phyloP scores from a whole-genome alignment of 2,888 invertebrate genomes.

The Zaprionus lineosus region DNA sequence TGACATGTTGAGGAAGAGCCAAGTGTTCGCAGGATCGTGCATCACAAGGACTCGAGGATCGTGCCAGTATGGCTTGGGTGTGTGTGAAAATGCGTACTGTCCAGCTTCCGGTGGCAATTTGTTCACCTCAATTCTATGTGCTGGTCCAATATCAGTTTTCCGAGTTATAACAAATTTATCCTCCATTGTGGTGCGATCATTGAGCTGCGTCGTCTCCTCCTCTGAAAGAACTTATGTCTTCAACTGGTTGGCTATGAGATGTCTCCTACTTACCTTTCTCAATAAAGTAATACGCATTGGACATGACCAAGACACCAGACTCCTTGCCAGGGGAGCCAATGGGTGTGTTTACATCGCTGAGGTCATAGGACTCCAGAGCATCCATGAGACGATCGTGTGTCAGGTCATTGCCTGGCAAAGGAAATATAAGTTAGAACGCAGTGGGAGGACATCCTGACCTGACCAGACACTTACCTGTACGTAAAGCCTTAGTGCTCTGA shows the following conservation, averaged over 20 bases:
- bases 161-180: constrained; percentile 80
- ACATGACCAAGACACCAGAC: constrained; percentile 81
- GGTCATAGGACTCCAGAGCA: constrained; percentile 76
- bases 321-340: constrained; percentile 79
- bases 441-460: too few relatives aligned
- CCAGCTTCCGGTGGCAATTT: constrained; percentile 92
- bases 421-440: neutral
- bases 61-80: constrained; percentile 91
- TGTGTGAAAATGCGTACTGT: constrained; percentile 94
- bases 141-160: constrained; percentile 83
- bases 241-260: neutral
- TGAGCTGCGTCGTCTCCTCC: constrained; percentile 65
- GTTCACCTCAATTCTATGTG: constrained; percentile 84
- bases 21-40: constrained; percentile 88
- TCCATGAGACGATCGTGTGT: constrained; percentile 75
- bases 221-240: constrained; percentile 42
- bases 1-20: constrained; percentile 92
- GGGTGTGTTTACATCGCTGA: constrained; percentile 72
- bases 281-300: constrained; percentile 80
- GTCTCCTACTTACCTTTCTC: constrained; percentile 61
- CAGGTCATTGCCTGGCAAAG: constrained; percentile 76
- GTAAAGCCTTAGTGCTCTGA: constrained; percentile 88
- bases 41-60: constrained; percentile 91
- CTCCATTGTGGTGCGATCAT: constrained; percentile 62
- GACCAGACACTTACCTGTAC: constrained; percentile 87